Base-by-base conservation (phyloP, 2,797 vertebrate species). In the Hypotaenidia okinawae region DNA sequence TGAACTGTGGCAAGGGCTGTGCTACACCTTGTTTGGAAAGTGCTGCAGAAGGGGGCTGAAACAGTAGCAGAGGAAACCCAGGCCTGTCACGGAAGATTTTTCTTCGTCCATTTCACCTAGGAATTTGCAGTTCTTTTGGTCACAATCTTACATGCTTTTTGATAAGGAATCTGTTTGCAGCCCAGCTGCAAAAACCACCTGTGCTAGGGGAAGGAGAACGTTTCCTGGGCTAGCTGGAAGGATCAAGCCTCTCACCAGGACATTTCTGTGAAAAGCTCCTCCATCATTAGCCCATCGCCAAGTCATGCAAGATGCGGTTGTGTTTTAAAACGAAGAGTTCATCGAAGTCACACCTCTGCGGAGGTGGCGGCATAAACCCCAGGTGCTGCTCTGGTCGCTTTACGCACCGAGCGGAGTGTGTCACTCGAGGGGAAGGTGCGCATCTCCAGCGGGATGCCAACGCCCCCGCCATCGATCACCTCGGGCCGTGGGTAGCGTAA, bases 401-500 rank as follows among this genome's bases (percentile, higher is more conserved):
- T 2, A 24, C 66, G 1, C 24, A 6, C 13, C 6, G 19, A 19
- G 3, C 43, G 6, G 18, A 13, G 9, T 0, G 4, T 0, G 28
- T 2, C 61, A 2, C 52, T 27, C 8, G 7, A 28, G 37, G 27
- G 28, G 37, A 30, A 11, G 25, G 41, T 4, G 21, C 39, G 1
- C 62, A 6, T 1, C 10, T 11, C 63, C 49, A 10, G 27, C 5
- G 4, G 28, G 7, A 21, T 6, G 61, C 15, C 30, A n/a, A n/a
- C n/a, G n/a, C n/a, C n/a, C 19, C 30, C 4, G 1, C 37, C 47
- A 11, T 0, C 9, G 11, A 6, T 9, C n/a, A 9, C 32, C 9
- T 7, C 15, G 7, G 7, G 18, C 11, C 3, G 4, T 3, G 15
- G 19, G 5, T 0, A 10, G 5, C 3, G 5, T 1, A 2, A 6